phyloP scores from a whole-genome alignment of 2,797 vertebrate species.

The Poecilia velifera region DNA sequence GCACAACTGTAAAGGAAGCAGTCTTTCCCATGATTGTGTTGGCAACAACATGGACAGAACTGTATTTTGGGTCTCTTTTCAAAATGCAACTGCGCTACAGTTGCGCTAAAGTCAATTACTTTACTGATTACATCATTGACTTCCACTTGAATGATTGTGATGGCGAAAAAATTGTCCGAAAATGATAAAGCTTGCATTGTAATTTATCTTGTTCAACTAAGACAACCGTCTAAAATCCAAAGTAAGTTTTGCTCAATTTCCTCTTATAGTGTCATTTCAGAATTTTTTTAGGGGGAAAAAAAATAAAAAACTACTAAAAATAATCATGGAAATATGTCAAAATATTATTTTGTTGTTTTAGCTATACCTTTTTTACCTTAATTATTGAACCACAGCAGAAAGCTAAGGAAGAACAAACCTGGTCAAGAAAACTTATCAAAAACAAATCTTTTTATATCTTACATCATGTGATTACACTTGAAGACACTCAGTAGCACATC shows the following conservation, averaged over 20 bases:
- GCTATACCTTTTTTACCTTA: not conserved
- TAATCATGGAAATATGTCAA: not conserved
- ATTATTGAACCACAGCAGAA: not conserved
- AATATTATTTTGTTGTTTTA: not conserved
- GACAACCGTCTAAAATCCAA: no score
- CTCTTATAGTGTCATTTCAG: not conserved
- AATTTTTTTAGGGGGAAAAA: not conserved
- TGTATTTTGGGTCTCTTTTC: not conserved
- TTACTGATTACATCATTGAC: not conserved
- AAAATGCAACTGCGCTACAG: not conserved
- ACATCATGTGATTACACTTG: constrained; percentile 77
- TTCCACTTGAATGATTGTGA: not conserved
- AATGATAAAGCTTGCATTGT: not conserved
- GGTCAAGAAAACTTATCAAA: constrained; percentile 59
- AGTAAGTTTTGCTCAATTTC: no score
- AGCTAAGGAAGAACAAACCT: constrained; percentile 31
- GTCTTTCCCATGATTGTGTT: not conserved
- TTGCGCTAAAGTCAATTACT: not conserved
- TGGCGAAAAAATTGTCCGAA: not conserved
- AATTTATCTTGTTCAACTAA: no score
- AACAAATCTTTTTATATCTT: constrained; percentile 72
- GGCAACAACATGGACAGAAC: not conserved
- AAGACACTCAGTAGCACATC: constrained; percentile 72
- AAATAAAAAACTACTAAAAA: not conserved
- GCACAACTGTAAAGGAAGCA: not conserved